phyloP scores from a whole-genome alignment of 2,797 vertebrate genomes.

The Heteromormyrus szaboi region DNA sequence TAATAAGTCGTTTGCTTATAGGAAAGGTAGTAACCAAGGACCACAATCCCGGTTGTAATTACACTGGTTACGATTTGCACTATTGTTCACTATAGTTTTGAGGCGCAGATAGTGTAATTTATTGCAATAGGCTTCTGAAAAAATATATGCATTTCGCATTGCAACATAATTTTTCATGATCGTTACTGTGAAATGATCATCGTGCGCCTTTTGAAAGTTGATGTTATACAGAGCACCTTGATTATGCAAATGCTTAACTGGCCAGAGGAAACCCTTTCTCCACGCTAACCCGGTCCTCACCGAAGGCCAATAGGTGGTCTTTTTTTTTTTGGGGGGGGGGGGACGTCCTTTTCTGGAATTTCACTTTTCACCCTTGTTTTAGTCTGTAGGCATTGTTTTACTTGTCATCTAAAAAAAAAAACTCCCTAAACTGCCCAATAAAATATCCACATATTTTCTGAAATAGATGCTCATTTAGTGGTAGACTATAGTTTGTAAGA shows the following conservation, averaged over 20 bases:
- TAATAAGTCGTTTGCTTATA: background rate
- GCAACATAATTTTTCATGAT: background rate
- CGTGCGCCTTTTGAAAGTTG: background rate
- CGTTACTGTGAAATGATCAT: background rate
- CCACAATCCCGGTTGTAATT: background rate
- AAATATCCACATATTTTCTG: background rate
- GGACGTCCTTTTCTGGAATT: background rate
- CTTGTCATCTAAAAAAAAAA: background rate
- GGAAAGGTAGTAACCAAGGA: background rate
- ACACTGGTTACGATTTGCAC: background rate
- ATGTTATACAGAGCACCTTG: background rate
- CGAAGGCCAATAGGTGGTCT: slow-evolving; percentile 42
- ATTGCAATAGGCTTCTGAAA: background rate
- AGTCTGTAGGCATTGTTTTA: background rate
- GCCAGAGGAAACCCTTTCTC: slow-evolving; percentile 56
- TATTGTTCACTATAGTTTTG: background rate
- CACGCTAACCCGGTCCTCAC: slow-evolving; percentile 56
- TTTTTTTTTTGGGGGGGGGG: background rate
- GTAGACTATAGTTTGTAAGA: background rate
- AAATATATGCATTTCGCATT: background rate
- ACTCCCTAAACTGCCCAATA: background rate
- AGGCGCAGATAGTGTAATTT: background rate
- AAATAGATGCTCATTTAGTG: background rate
- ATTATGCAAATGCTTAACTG: slow-evolving; percentile 25
- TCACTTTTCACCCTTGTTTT: background rate